phyloP scores from a whole-genome alignment of 2,888 invertebrate genomes.

The Acronicta leporina region DNA sequence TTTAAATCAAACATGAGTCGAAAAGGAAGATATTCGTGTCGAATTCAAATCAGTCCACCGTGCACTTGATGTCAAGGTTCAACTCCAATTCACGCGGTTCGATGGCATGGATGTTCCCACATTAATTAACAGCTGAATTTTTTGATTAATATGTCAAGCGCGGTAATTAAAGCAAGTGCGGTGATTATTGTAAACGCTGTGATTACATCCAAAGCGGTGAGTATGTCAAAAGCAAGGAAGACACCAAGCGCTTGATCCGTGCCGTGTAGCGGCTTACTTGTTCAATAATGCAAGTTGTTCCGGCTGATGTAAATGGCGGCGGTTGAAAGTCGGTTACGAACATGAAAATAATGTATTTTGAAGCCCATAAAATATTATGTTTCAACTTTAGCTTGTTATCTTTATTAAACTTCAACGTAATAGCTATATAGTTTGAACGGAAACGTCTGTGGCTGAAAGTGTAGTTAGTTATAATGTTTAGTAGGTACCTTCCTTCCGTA shows the following conservation, averaged over 20 bases:
- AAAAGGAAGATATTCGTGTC: too few relatives aligned
- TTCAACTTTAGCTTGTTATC: not conserved
- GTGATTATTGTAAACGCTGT: too few relatives aligned
- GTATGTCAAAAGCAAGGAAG: slow-evolving; percentile 15
- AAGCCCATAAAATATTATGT: not conserved
- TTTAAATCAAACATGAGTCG: too few relatives aligned
- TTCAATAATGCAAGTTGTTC: slow-evolving; percentile 40
- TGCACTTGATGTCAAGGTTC: too few relatives aligned
- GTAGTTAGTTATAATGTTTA: not conserved
- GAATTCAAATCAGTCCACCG: too few relatives aligned
- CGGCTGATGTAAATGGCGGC: not conserved
- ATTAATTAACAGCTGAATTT: not conserved
- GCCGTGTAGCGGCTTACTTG: slow-evolving; percentile 10
- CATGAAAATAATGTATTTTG: not conserved
- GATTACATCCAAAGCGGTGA: not conserved
- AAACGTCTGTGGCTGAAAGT: not conserved
- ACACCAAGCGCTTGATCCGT: slow-evolving; percentile 3
- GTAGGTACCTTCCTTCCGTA: too few relatives aligned
- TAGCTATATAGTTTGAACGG: not conserved
- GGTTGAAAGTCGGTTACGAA: not conserved
- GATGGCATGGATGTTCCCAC: too few relatives aligned
- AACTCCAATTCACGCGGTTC: too few relatives aligned
- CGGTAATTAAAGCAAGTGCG: too few relatives aligned
- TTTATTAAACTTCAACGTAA: not conserved
- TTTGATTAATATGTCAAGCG: too few relatives aligned